Evolutionary conservation across 2,113 vertebrate species (phyloP), one percentile per base, ranked within the genome.

Genomic region (Pycnonotus jocosus): DNA sequence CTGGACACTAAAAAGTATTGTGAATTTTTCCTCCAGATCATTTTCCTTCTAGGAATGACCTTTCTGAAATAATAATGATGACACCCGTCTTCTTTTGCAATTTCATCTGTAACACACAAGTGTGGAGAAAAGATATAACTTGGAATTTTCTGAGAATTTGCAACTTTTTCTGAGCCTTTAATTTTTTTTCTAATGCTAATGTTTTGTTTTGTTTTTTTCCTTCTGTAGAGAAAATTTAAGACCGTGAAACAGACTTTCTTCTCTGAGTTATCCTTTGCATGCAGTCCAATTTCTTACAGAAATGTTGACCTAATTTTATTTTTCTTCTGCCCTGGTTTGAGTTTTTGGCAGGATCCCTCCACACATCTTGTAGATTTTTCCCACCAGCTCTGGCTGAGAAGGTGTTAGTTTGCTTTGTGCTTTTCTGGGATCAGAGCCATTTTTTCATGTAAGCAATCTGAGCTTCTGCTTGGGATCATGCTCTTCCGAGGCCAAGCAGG

Each of bases 261-360:
- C 70, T 48, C 82, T 86, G 71, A n/a, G 7, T 70, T 89, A 48
- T 31, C 54, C 22, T 90, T 82, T 76, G n/a, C 23, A 30, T 16
- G 11, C 57, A 77, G 66, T 61, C 62, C 44, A 28, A 88, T 88
- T 92, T 94, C 45, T 62, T 82, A 56, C 42, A 73, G 54, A 85
- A 91, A 80, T 25, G 21, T 89, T 95, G 91, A 90, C 87, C 94
- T 95, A 80, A 94, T 94, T 96, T 92, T 90, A 47, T 77, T 91
- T 93, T 86, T 88, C 37, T 69, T 88, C 81, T 76, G 66, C 66
- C 61, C 79, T 0, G 28, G 47, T 91, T 90, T 77, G 71, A 87
- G 16, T 42, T 58, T 93, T 95, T 93, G 81, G 66, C 92, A 95
- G 79, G 50, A 95, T 10, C 14, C 54, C 35, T 91, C 61, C 38